These are phyloP conservation scores for Entosphenus tridentatus DNA, from an alignment of 2,113 vertebrate species.

Conservation along the genomic window DNA sequence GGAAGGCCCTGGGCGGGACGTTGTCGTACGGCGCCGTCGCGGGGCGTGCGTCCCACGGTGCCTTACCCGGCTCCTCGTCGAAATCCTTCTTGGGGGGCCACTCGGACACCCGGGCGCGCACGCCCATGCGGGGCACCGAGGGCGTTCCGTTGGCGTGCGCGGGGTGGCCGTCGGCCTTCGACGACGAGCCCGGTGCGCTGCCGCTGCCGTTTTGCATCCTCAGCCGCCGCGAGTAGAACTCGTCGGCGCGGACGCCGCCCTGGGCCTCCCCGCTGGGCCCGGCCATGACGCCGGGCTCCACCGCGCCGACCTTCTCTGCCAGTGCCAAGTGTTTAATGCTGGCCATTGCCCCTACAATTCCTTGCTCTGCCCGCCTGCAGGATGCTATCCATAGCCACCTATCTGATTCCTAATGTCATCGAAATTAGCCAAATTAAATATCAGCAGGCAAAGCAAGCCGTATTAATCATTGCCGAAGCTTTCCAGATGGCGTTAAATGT, in stretches of 20 bases:
- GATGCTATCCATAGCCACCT: too few species aligned
- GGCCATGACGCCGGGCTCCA: conserved; percentile 24
- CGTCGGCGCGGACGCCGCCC: conserved; percentile 49
- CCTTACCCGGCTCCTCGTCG: conserved; percentile 26
- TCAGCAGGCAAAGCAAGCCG: too few species aligned
- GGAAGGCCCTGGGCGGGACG: not conserved
- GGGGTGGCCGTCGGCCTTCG: conserved; percentile 22
- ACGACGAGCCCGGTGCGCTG: conserved; percentile 20
- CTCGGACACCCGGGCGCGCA: conserved; percentile 71
- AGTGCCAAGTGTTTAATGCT: conserved; percentile 54
- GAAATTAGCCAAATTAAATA: too few species aligned
- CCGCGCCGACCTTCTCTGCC: conserved; percentile 50
- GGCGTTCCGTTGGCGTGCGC: conserved; percentile 48
- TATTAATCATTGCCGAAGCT: too few species aligned
- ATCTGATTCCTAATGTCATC: too few species aligned
- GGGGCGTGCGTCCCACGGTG: not conserved
- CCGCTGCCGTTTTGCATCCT: conserved; percentile 47
- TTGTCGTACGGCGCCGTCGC: not conserved
- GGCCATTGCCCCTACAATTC: conserved; percentile 41
- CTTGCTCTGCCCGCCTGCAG: conserved; percentile 10
- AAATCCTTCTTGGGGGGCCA: conserved; percentile 79
- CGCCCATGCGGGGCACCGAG: conserved; percentile 85
- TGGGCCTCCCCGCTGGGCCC: conserved; percentile 26
- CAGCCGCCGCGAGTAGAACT: conserved; percentile 68
- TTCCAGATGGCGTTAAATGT: too few species aligned